Percentiles rank a stretch among this genome's conserved stretches.
Evolutionary conservation across 2,888 invertebrate species (phyloP).

Genomic region (Endomychus coccineus): DNA sequence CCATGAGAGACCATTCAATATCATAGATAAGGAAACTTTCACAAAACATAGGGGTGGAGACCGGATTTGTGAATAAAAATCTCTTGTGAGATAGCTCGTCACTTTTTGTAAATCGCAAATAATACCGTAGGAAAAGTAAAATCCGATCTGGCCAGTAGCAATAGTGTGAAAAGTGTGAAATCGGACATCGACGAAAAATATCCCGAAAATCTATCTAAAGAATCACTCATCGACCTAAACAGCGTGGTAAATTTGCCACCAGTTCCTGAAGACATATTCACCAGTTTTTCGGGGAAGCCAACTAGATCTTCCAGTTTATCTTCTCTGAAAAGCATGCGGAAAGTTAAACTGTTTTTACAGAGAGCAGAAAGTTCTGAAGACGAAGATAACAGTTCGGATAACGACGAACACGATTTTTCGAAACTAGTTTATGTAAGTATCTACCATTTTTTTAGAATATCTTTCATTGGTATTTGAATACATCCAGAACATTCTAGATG

Average conservation of each 20-base stretch:
- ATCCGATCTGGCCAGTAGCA: constrained; percentile 18
- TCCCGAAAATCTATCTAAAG: constrained; percentile 44
- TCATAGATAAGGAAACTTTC: no score
- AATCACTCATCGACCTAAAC: constrained; percentile 43
- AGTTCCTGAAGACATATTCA: constrained; percentile 45
- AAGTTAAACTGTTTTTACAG: constrained; percentile 44
- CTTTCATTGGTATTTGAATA: no score
- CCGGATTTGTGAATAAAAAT: no score
- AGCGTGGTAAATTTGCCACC: constrained; percentile 42
- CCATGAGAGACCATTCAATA: no score
- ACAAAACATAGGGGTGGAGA: no score
- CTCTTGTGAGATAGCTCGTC: no score
- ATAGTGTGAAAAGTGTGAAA: constrained; percentile 36
- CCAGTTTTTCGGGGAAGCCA: constrained; percentile 38
- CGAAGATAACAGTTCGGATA: constrained; percentile 42
- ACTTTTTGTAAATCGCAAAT: no score
- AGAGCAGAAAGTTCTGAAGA: constrained; percentile 41
- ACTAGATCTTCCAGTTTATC: constrained; percentile 43
- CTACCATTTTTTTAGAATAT: no score
- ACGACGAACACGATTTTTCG: constrained; percentile 35
- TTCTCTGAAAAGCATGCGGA: constrained; percentile 43
- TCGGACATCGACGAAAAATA: constrained; percentile 46
- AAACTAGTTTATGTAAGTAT: constrained; percentile 26
- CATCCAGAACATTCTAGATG: no score
- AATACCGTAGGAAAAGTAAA: neutral